phyloP scores from a whole-genome alignment of 2,888 invertebrate genomes.

The Lycocerus yunnanus region DNA sequence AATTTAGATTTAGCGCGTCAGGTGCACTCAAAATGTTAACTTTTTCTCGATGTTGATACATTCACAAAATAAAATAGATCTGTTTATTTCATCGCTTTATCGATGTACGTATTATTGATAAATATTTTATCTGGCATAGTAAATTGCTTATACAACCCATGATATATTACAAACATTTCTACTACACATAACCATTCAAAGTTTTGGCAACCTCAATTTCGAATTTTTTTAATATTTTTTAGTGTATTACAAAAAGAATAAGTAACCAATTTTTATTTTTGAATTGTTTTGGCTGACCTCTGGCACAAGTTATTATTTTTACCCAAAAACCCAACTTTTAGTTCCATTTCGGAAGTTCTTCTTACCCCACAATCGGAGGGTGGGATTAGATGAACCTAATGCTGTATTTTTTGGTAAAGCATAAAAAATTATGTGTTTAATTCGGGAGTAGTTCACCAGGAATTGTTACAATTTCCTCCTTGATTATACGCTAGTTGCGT shows the following conservation, averaged over 20 bases:
- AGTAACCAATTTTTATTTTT: not conserved
- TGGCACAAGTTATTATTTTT: too few species aligned
- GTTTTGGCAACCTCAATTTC: not conserved
- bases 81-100: not conserved
- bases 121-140: not conserved
- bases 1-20: not conserved
- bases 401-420: too few species aligned
- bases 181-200: not conserved
- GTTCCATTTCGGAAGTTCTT: too few species aligned
- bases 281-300: too few species aligned
- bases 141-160: not conserved
- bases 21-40: not conserved
- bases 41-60: not conserved
- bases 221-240: not conserved
- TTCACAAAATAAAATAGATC: not conserved
- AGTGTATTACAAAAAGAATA: not conserved
- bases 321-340: too few species aligned
- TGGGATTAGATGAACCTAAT: too few species aligned
- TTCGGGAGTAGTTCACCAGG: too few species aligned
- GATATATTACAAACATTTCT: not conserved
- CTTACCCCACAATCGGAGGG: too few species aligned
- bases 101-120: not conserved
- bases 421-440: too few species aligned
- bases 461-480: too few species aligned
- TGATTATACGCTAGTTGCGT: too few species aligned